phyloP scores from a whole-genome alignment of 2,888 invertebrate genomes.

The Parthenolecanium corni region DNA sequence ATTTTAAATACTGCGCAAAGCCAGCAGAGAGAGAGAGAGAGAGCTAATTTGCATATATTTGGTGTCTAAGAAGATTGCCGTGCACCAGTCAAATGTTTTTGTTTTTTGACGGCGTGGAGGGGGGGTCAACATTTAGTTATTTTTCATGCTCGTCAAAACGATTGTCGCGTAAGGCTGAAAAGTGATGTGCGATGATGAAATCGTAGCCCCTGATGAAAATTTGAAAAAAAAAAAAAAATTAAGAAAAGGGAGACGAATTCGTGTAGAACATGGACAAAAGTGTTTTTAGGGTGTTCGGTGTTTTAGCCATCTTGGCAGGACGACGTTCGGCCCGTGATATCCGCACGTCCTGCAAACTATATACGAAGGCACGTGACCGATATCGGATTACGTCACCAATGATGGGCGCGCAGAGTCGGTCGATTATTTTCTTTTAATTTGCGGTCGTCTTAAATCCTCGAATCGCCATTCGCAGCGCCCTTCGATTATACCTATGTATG shows the following conservation, averaged over 20 bases:
- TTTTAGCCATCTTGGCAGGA: background rate
- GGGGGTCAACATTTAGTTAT: background rate
- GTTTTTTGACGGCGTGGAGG: too few relatives aligned
- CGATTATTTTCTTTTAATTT: conserved; percentile 27
- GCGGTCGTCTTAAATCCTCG: conserved; percentile 17
- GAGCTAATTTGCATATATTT: conserved; percentile 26
- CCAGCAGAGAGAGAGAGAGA: too few relatives aligned
- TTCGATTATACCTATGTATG: too few relatives aligned
- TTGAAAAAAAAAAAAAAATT: too few relatives aligned
- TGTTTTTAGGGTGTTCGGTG: background rate
- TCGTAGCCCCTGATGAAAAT: too few relatives aligned
- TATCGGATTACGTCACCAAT: conserved; percentile 27
- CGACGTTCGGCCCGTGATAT: background rate
- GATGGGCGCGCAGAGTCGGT: background rate
- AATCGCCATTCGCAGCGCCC: too few relatives aligned
- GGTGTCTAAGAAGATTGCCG: conserved; percentile 18
- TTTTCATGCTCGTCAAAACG: background rate
- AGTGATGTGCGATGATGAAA: background rate
- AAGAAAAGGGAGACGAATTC: background rate
- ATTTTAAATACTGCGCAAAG: background rate
- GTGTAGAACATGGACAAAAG: conserved; percentile 8
- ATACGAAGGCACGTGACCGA: conserved; percentile 21
- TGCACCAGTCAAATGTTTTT: conserved; percentile 14
- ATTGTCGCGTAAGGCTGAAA: background rate
- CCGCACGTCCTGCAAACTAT: background rate